Evolutionary conservation across 1,140 invertebrate genomes (phyloP).

Genomic region (Drosophila leontia): DNA sequence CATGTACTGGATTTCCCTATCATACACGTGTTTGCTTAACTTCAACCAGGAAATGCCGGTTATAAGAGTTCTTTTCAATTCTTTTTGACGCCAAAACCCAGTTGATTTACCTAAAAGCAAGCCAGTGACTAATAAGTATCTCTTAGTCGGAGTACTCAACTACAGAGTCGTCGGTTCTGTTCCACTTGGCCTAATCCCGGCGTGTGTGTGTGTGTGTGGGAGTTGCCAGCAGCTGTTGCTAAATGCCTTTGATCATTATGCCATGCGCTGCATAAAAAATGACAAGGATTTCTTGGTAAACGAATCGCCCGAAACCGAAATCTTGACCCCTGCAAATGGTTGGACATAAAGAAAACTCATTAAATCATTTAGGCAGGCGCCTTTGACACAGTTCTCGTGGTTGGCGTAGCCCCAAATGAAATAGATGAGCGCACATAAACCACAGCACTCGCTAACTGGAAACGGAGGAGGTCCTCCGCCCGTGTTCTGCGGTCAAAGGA

Average conservation of each 20-base stretch:
- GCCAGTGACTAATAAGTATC: conserved; percentile 8
- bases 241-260: conserved; percentile 72
- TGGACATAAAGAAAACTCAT: conserved; percentile 72
- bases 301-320: conserved; percentile 38
- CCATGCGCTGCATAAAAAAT: conserved; percentile 58
- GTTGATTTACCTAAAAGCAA: background rate
- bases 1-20: background rate
- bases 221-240: conserved; percentile 58
- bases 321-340: conserved; percentile 39
- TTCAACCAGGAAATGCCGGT: background rate
- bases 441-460: conserved; percentile 39
- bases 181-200: conserved; percentile 40
- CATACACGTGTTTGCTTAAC: background rate
- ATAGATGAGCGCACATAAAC: conserved; percentile 64
- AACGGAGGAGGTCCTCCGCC: conserved; percentile 10
- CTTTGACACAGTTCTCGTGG: conserved; percentile 54
- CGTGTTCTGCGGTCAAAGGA: conserved; percentile 23
- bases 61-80: background rate
- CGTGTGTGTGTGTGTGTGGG: conserved; percentile 22
- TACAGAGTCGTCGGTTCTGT: conserved; percentile 25
- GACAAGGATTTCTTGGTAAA: conserved; percentile 36
- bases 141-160: conserved; percentile 10
- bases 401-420: conserved; percentile 24
- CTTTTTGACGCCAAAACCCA: background rate
- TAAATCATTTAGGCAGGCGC: conserved; percentile 69